Percentiles rank a stretch among this genome's conserved stretches.
These are phyloP conservation scores for Polymixis lichenea DNA, from an alignment of 2,888 invertebrate species.

Conservation along the genomic window DNA sequence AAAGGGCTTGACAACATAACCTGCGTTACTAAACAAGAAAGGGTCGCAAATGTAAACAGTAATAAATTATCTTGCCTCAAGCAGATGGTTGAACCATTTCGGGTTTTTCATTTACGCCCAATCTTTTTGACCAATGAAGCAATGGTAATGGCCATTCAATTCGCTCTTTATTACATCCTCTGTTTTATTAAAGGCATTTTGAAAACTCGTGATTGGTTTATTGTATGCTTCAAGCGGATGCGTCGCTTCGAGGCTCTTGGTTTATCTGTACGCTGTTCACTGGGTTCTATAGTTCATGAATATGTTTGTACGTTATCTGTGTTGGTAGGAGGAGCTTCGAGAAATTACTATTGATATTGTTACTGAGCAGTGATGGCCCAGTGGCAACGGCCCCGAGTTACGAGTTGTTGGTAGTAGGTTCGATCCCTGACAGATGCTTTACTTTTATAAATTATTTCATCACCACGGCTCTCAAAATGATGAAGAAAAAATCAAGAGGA, in stretches of 20 bases:
- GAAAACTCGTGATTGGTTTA: slow-evolving; percentile 1
- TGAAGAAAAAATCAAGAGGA: too few species aligned
- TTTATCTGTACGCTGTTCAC: slow-evolving; percentile 35
- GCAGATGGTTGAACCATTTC: not conserved
- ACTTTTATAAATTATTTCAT: too few species aligned
- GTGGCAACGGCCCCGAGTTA: too few species aligned
- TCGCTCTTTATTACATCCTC: slow-evolving; percentile 19
- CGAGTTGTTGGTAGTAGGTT: too few species aligned
- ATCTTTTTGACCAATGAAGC: slow-evolving; percentile 8
- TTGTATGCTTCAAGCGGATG: slow-evolving; percentile 1
- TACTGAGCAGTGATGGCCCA: too few species aligned
- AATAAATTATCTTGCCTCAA: not conserved
- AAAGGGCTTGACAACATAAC: not conserved
- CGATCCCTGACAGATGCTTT: too few species aligned
- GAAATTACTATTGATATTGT: too few species aligned
- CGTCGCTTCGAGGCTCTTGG: not conserved
- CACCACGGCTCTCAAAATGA: too few species aligned
- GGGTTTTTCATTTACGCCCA: slow-evolving; percentile 6
- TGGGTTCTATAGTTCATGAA: slow-evolving; percentile 26
- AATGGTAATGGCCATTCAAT: slow-evolving; percentile 7
- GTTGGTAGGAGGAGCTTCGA: not conserved
- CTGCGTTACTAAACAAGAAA: not conserved
- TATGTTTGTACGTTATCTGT: not conserved
- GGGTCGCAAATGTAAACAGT: not conserved
- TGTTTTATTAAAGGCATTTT: not conserved